Conservation (phyloP, 2,113 vertebrate genomes). For the Anarhynchus alexandrinus region DNA sequence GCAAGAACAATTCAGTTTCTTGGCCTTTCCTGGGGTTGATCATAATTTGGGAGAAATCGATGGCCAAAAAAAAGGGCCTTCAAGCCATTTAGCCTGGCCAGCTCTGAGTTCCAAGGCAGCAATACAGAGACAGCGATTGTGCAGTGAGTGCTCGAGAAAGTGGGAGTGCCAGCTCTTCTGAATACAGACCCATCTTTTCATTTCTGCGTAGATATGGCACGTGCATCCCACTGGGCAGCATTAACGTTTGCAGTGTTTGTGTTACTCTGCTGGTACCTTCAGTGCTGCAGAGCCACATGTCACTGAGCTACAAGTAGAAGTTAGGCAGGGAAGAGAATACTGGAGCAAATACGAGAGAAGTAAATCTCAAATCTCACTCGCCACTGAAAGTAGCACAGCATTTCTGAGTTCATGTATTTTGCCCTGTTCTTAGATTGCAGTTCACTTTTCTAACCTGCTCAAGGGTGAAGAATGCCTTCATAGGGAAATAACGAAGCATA, state of each 20-base stretch:
- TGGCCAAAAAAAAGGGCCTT: neutral
- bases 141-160: neutral
- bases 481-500: neutral
- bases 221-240: neutral
- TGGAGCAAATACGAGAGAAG: neutral
- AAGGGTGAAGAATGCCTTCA: neutral
- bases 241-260: neutral
- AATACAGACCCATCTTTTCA: neutral
- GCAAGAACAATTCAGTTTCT: neutral
- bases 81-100: neutral
- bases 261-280: neutral
- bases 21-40: neutral
- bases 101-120: neutral
- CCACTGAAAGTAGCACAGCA: fast-evolving
- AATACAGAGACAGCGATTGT: neutral
- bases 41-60: neutral
- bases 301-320: neutral
- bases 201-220: neutral
- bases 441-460: neutral
- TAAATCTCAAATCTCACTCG: neutral
- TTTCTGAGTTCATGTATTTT: neutral
- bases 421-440: neutral
- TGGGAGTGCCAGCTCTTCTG: neutral
- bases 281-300: neutral
- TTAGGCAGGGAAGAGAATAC: neutral